Evolutionary conservation across 2,113 vertebrate genomes (phyloP), one percentile per base, ranked within the genome.

Genomic region (Oplegnathus fasciatus): DNA sequence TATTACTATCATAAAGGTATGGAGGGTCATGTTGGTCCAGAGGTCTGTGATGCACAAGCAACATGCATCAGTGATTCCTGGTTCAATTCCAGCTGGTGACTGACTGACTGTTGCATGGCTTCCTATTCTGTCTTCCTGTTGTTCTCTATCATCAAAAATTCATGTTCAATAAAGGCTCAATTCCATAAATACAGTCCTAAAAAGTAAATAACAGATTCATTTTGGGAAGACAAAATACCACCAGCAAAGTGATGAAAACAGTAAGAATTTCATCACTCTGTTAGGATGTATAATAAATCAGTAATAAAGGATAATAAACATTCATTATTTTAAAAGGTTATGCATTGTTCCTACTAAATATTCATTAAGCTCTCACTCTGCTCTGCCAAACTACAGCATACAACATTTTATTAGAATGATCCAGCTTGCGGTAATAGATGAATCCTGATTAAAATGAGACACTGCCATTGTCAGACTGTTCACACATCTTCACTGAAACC

Each of bases 391-490:
- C 90, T 44, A 87, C 94, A 90, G 82, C 80, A 88, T 55, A 85
- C 90, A 89, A 84, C 65, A 67, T 86, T 94, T 88, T 91, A 93
- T 95, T 50, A 42, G 50, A 94, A 93, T 86, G 91, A 94, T 86
- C 88, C 78, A 86, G 77, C 89, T 87, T 78, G 81, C 84, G 91
- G 87, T 94, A 94, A 94, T 86, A 90, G 85, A 94, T 94, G 91
- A 95, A 94, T 94, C 92, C 90, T 94, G 76, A 94, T 95, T 93
- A 95, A 95, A 96, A 82, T 26, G 5, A 78, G 52, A 64, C 76
- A 71, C 89, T 57, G 76, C 60, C 88, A 89, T 91, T 84, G 86
- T 89, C 89, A 94, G 86, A 86, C 86, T 89, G 88, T 93, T 95
- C 93, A 67, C 68, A 91, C 93, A 92, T 90, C 83, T 85, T 87